Percentiles rank a stretch among this genome's conserved stretches.
Evolutionary conservation across 2,888 invertebrate genomes (phyloP).

Genomic region (Polyploca ridens): DNA sequence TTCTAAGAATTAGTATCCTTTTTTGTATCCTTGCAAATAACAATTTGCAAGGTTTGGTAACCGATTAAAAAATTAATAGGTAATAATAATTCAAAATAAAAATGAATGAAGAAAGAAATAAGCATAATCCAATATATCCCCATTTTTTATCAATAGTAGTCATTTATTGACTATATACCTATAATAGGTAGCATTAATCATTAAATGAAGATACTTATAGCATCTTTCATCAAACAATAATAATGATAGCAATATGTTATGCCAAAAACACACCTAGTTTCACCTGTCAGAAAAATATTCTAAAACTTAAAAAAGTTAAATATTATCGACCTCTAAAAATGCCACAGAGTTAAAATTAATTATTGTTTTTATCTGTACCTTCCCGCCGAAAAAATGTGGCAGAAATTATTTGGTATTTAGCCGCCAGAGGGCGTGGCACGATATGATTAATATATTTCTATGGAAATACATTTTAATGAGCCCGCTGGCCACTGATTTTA

Average conservation of each 20-base stretch:
- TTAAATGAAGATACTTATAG: constrained; percentile 46
- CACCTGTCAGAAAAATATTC: constrained; percentile 57
- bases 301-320: constrained; percentile 44
- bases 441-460: constrained; percentile 81
- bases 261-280: constrained; percentile 52
- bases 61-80: no score
- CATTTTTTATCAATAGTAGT: no score
- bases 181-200: constrained; percentile 23
- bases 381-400: constrained; percentile 66
- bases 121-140: no score
- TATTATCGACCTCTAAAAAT: constrained; percentile 62
- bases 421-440: constrained; percentile 74
- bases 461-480: constrained; percentile 77
- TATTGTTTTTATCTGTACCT: constrained; percentile 65
- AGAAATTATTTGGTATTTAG: constrained; percentile 83
- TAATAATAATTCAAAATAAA: no score
- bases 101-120: no score
- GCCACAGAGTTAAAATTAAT: constrained; percentile 76
- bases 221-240: constrained; percentile 45
- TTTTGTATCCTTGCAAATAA: no score
- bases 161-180: no score
- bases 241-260: constrained; percentile 58
- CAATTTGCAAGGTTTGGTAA: no score
- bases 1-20: no score
- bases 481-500: constrained; percentile 52